Percentiles rank a stretch among this genome's conserved stretches.
Conservation (phyloP, 1,140 invertebrate species). For the Apis cerana region DNA sequence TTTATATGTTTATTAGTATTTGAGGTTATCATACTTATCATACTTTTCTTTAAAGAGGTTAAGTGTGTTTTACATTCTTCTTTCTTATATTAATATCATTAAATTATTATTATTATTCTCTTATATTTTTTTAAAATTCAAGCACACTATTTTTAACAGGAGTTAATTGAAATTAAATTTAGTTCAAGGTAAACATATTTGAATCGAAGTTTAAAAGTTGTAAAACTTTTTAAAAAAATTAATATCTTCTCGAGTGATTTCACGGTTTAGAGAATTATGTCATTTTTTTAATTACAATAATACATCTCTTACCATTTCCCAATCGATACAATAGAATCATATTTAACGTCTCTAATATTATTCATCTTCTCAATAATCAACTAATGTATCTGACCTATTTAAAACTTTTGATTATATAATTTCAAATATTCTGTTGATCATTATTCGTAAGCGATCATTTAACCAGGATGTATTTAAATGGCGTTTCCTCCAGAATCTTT, state of each 20-base stretch:
- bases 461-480: not conserved
- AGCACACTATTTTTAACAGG: no score
- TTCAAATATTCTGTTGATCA: not conserved
- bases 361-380: not conserved
- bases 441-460: not conserved
- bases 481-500: not conserved
- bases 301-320: no score
- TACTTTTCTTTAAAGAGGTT: no score
- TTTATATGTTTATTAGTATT: no score
- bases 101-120: no score
- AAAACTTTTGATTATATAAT: conserved; percentile 19
- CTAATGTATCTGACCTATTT: not conserved
- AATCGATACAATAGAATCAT: not conserved
- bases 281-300: not conserved
- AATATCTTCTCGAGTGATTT: not conserved
- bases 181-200: no score
- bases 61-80: no score
- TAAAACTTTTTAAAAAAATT: not conserved
- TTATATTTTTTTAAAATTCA: no score
- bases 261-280: no score
- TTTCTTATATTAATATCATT: no score
- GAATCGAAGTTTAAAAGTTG: not conserved
- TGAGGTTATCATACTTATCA: no score
- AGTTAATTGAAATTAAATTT: no score
- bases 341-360: not conserved